Conservation (phyloP, 2,888 invertebrate species). For the Galeruca laticollis region DNA sequence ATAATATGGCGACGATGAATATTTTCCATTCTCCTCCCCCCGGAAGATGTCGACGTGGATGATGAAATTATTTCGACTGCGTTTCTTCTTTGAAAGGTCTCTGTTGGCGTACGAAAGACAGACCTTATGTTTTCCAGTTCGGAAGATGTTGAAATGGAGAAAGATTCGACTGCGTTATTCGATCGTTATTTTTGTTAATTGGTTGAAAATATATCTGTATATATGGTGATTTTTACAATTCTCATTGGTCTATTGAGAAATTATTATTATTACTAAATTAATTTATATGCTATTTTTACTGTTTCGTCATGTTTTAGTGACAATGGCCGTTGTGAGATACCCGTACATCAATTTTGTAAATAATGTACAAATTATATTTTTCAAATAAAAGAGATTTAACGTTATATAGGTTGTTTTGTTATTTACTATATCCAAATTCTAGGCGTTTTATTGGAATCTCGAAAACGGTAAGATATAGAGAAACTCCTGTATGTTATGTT, state of each 20-base stretch:
- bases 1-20: background rate
- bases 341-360: slow-evolving; percentile 24
- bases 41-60: slow-evolving; percentile 1
- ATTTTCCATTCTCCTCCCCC: background rate
- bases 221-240: background rate
- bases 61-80: background rate
- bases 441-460: too few relatives aligned
- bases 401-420: background rate
- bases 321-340: slow-evolving; percentile 26
- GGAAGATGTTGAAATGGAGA: slow-evolving; percentile 3
- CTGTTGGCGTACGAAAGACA: background rate
- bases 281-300: slow-evolving; percentile 1
- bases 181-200: background rate
- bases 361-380: slow-evolving; percentile 25
- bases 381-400: slow-evolving; percentile 14
- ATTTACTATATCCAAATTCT: too few relatives aligned
- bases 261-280: slow-evolving; percentile 4
- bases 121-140: background rate
- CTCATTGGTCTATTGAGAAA: background rate
- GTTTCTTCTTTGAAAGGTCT: background rate
- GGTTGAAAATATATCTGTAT: background rate
- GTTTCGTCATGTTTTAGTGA: slow-evolving; percentile 36
- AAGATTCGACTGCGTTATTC: background rate
- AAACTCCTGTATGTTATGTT: too few relatives aligned
- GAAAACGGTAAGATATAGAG: too few relatives aligned